phyloP scores from a whole-genome alignment of 2,797 vertebrate genomes.

The Mus caroli region DNA sequence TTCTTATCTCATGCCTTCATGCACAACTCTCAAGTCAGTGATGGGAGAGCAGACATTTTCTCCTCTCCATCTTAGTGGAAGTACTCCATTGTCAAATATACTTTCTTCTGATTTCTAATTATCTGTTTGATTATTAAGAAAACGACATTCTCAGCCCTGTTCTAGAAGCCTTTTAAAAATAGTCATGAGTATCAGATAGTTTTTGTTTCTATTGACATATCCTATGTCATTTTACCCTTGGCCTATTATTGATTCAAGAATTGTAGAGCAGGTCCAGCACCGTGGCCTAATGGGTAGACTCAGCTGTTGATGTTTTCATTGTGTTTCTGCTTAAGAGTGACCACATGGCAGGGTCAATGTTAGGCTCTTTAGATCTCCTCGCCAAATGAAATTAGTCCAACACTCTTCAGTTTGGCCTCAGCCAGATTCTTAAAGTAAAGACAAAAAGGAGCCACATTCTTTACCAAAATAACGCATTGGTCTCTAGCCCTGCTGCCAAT shows the following conservation, averaged over 20 bases:
- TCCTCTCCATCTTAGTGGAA: background rate
- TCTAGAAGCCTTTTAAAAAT: background rate
- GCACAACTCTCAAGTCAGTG: background rate
- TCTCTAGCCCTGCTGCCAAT: background rate
- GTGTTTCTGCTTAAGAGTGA: background rate
- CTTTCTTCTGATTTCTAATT: background rate
- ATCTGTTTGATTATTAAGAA: conserved; percentile 36
- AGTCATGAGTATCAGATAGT: background rate
- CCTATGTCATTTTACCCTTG: background rate
- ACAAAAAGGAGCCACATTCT: background rate
- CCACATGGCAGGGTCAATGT: background rate
- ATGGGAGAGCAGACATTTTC: background rate
- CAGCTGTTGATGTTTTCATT: background rate
- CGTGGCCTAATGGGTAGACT: background rate
- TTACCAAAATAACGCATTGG: background rate
- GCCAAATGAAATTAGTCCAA: background rate
- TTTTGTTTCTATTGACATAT: conserved; percentile 1
- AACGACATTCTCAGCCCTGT: background rate
- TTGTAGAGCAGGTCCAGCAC: background rate
- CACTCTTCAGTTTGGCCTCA: background rate
- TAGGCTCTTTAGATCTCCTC: background rate
- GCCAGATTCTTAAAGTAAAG: background rate
- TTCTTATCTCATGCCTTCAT: background rate
- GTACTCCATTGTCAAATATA: background rate
- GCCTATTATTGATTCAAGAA: conserved; percentile 37